phyloP scores from a whole-genome alignment of 2,797 vertebrate genomes.

The Eremophila alpestris region DNA sequence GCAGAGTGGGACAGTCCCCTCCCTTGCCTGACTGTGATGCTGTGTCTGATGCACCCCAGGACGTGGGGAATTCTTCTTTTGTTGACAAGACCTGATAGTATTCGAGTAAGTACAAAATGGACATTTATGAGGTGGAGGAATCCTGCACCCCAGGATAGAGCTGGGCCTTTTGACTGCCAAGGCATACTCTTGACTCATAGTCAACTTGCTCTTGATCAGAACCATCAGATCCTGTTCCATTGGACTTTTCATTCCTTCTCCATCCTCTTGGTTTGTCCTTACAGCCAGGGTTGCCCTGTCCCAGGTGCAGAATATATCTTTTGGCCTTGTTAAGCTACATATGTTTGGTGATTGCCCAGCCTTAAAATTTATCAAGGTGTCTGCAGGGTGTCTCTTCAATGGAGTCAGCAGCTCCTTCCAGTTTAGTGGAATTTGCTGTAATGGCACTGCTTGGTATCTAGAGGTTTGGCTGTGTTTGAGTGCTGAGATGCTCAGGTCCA shows the following conservation, averaged over 20 bases:
- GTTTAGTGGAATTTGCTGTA: not conserved
- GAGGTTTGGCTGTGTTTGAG: not conserved
- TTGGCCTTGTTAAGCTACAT: not conserved
- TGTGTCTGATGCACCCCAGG: not conserved
- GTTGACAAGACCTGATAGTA: not conserved
- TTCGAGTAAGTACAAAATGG: fast-evolving
- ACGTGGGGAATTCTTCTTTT: not conserved
- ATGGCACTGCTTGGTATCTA: not conserved
- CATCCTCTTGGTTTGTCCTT: not conserved
- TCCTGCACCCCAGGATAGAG: not conserved
- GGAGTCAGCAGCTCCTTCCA: not conserved
- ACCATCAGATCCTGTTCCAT: not conserved
- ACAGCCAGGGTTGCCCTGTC: not conserved
- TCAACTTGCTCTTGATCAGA: not conserved
- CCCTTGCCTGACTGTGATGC: fast-evolving
- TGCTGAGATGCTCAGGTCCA: not conserved
- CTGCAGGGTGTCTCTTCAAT: not conserved
- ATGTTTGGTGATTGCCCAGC: not conserved
- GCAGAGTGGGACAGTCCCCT: not conserved
- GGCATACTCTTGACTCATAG: not conserved
- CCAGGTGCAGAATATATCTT: not conserved
- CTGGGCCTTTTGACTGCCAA: not conserved
- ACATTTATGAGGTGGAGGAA: not conserved
- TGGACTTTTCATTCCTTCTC: not conserved
- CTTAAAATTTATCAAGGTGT: not conserved